Evolutionary conservation across 2,797 vertebrate species (phyloP).

Genomic region (Paratrypauchen microcephalus): DNA sequence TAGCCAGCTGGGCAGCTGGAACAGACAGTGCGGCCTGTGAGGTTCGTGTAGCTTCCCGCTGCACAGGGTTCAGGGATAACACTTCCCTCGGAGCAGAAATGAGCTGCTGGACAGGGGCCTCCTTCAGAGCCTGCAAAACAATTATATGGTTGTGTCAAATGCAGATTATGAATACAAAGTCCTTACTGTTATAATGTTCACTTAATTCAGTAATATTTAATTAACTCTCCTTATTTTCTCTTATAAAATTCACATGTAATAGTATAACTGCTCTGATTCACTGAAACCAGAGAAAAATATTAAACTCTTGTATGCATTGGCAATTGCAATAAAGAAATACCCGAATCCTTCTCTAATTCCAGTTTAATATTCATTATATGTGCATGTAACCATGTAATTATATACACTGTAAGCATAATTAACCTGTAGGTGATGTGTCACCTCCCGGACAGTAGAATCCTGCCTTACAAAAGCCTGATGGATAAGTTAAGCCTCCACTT

Average conservation of each 20-base stretch:
- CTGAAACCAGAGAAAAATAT: no score
- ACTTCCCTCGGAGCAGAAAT: conserved; percentile 85
- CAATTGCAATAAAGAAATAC: no score
- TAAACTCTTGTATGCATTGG: no score
- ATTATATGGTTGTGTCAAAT: conserved; percentile 45
- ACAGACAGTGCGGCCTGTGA: conserved; percentile 82
- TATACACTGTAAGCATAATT: neutral
- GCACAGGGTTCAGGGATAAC: conserved; percentile 79
- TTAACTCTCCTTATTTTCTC: neutral
- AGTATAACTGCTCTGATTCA: no score
- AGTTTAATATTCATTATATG: neutral
- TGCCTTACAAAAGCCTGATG: conserved; percentile 84
- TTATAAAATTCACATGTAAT: no score
- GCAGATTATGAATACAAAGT: conserved; percentile 40
- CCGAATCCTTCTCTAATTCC: no score
- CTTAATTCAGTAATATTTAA: neutral
- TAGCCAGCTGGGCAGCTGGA: conserved; percentile 85
- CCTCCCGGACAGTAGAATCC: conserved; percentile 86
- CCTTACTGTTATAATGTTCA: conserved; percentile 14
- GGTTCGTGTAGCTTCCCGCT: conserved; percentile 86
- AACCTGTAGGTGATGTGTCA: conserved; percentile 77
- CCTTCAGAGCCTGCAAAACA: conserved; percentile 64
- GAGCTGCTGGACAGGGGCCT: conserved; percentile 84
- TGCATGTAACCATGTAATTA: neutral
- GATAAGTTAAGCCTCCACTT: conserved; percentile 76